Conservation (phyloP, 1,140 invertebrate species). For the Micrasema longulum region DNA sequence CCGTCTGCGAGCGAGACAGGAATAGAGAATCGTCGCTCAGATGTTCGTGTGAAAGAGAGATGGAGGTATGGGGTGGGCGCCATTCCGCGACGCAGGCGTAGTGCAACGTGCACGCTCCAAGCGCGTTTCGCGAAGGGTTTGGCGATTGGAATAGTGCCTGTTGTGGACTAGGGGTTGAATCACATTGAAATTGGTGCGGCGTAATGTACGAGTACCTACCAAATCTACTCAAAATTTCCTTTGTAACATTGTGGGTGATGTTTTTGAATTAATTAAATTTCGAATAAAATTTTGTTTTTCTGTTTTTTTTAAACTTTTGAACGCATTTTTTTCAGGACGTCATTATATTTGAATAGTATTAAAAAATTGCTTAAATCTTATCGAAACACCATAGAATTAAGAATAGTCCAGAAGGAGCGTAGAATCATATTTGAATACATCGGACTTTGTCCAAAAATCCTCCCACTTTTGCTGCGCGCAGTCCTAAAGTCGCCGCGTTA, state of each 20-base stretch:
- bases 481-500: too few species aligned
- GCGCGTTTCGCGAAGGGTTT: constrained; percentile 25
- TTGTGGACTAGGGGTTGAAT: constrained; percentile 24
- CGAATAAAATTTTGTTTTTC: too few species aligned
- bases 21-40: not conserved
- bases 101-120: constrained; percentile 39
- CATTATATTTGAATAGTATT: too few species aligned
- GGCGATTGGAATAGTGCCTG: constrained; percentile 45
- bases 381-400: too few species aligned
- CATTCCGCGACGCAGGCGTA: constrained; percentile 38
- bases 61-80: constrained; percentile 25
- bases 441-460: too few species aligned
- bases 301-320: too few species aligned
- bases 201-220: constrained; percentile 21
- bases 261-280: too few species aligned
- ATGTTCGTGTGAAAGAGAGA: not conserved
- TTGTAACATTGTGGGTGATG: constrained; percentile 7
- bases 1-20: constrained; percentile 34
- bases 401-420: too few species aligned
- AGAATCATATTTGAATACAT: too few species aligned
- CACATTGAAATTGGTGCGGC: constrained; percentile 44
- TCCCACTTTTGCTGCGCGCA: too few species aligned
- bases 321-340: too few species aligned
- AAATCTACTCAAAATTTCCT: constrained; percentile 1
- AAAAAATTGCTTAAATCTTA: too few species aligned